Percentiles rank a stretch among this genome's conserved stretches.
phyloP scores from a whole-genome alignment of 2,888 invertebrate species.

The Acheta domesticus region DNA sequence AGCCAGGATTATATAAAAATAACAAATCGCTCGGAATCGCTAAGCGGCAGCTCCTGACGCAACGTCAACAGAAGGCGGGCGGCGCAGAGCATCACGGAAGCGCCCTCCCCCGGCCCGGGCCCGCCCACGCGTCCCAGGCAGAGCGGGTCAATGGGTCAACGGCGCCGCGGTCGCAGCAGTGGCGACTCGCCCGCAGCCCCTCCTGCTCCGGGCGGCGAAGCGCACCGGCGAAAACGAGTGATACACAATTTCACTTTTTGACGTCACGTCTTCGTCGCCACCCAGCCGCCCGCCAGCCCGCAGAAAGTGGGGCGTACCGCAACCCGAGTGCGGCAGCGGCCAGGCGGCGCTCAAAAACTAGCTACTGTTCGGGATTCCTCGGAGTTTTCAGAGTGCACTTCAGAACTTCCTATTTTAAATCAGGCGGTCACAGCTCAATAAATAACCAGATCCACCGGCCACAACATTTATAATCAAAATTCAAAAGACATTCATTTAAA shows the following conservation, averaged over 20 bases:
- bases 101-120: background rate
- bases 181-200: background rate
- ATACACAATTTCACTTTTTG: constrained; percentile 7
- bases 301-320: background rate
- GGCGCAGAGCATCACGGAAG: background rate
- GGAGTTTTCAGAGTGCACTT: too few species aligned
- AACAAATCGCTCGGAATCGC: too few species aligned
- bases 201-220: background rate
- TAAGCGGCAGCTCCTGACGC: too few species aligned
- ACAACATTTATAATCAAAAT: too few species aligned
- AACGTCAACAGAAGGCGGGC: background rate
- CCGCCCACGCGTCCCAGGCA: background rate
- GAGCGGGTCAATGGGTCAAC: background rate
- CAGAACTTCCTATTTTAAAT: too few species aligned
- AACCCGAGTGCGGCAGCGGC: too few species aligned
- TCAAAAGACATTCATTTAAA: too few species aligned
- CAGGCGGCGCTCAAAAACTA: too few species aligned
- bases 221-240: background rate
- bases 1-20: too few species aligned
- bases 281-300: background rate
- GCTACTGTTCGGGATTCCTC: too few species aligned
- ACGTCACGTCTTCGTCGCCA: background rate
- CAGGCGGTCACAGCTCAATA: too few species aligned
- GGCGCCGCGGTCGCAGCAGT: background rate
- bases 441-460: too few species aligned